phyloP scores from a whole-genome alignment of 2,113 vertebrate genomes.

The Brachyhypopomus occidentalis region DNA sequence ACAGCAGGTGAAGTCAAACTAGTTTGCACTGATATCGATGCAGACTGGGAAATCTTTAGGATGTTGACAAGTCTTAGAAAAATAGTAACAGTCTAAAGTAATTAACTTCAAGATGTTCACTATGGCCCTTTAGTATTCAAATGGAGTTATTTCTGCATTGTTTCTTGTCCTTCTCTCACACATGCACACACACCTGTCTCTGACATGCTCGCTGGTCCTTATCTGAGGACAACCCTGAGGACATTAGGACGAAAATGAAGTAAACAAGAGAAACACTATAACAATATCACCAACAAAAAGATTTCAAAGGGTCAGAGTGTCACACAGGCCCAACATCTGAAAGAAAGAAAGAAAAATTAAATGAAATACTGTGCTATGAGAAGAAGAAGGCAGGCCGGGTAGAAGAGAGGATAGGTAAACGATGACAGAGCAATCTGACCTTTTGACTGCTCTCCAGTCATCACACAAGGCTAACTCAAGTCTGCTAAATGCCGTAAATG shows the following conservation, averaged over 20 bases:
- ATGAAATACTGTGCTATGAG: background rate
- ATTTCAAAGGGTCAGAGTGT: slow-evolving; percentile 31
- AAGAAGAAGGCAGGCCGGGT: background rate
- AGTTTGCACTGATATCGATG: too few relatives aligned
- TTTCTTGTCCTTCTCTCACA: background rate
- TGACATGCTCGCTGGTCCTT: slow-evolving; percentile 63
- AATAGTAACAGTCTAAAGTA: too few relatives aligned
- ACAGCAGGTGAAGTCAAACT: too few relatives aligned
- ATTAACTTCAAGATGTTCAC: too few relatives aligned
- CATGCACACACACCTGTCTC: slow-evolving; percentile 1
- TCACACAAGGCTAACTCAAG: slow-evolving; percentile 6
- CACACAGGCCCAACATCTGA: too few relatives aligned
- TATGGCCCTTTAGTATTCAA: too few relatives aligned
- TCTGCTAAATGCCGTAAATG: too few relatives aligned
- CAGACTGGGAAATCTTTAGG: too few relatives aligned
- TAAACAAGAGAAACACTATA: slow-evolving; percentile 63
- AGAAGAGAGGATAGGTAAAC: background rate
- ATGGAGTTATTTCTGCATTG: too few relatives aligned
- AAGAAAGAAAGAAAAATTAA: background rate
- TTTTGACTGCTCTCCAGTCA: slow-evolving; percentile 15
- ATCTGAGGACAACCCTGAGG: slow-evolving; percentile 63
- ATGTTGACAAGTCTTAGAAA: too few relatives aligned
- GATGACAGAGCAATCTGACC: slow-evolving; percentile 28
- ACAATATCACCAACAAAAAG: slow-evolving; percentile 57
- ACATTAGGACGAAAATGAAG: slow-evolving; percentile 58